Conservation (phyloP, 2,113 vertebrate genomes). For the Heterotis niloticus region DNA sequence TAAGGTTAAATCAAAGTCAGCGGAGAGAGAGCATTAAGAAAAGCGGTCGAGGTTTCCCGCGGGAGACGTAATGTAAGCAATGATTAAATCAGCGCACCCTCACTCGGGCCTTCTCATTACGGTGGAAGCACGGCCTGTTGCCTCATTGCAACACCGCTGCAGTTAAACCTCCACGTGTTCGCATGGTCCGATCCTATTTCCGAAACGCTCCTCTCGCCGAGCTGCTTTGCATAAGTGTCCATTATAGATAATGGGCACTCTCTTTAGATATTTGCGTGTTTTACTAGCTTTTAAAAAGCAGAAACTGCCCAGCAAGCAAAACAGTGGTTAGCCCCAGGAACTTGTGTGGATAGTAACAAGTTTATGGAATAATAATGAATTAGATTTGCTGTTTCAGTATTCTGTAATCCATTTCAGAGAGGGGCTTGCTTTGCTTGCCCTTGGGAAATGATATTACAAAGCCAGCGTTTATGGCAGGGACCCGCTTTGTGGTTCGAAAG, state of each 20-base stretch:
- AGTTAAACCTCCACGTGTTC: neutral
- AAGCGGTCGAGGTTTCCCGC: neutral
- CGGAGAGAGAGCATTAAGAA: conserved; percentile 2
- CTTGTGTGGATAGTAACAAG: conserved; percentile 3
- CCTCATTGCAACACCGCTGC: neutral
- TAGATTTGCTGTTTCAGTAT: conserved; percentile 9
- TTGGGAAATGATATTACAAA: neutral
- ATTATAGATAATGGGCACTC: conserved; percentile 7
- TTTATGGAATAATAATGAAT: conserved; percentile 22
- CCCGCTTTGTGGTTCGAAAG: neutral
- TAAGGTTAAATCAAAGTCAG: conserved; percentile 16
- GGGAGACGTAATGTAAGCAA: neutral
- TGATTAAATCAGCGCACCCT: conserved; percentile 14
- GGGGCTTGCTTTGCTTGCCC: neutral
- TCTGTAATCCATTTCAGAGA: neutral
- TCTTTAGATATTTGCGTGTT: conserved; percentile 8
- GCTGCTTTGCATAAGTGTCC: conserved; percentile 21
- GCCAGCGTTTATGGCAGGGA: neutral
- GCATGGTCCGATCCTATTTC: conserved; percentile 12
- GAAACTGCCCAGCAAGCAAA: conserved; percentile 8
- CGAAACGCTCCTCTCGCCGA: neutral
- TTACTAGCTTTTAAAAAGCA: conserved; percentile 4
- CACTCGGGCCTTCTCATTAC: neutral
- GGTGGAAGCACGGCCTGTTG: neutral
- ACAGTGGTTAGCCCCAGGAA: conserved; percentile 2